Conservation (phyloP, 2,113 vertebrate species). For the Struthidea cinerea region DNA sequence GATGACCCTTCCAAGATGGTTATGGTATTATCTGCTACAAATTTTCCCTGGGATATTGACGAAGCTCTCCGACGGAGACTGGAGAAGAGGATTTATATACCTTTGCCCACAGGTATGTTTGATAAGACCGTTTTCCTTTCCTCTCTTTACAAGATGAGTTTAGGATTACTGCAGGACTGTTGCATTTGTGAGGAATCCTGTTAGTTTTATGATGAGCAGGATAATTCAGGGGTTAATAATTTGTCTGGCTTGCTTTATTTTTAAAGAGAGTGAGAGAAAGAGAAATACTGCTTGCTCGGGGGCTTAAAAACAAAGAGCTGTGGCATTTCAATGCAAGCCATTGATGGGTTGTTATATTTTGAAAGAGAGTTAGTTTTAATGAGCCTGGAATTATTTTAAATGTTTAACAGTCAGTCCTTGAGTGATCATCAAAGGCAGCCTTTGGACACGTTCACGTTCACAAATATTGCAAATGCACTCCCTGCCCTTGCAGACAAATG, state of each 20-base stretch:
- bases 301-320: conserved; percentile 31
- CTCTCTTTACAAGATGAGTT: not conserved
- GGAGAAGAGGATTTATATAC: conserved; percentile 83
- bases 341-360: conserved; percentile 24
- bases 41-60: conserved; percentile 85
- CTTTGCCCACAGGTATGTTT: conserved; percentile 76
- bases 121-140: not conserved
- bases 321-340: not conserved
- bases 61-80: conserved; percentile 80
- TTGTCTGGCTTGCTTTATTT: not conserved
- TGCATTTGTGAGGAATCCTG: not conserved
- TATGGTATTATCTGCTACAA: conserved; percentile 82
- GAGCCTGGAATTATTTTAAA: conserved; percentile 42
- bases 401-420: conserved; percentile 55
- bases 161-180: not conserved
- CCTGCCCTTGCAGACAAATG: conserved; percentile 2
- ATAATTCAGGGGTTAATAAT: conserved; percentile 18
- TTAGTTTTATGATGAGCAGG: not conserved
- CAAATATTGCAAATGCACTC: conserved; percentile 49
- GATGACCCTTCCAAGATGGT: conserved; percentile 84
- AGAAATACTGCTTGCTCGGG: not conserved
- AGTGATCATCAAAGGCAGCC: conserved; percentile 55
- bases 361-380: conserved; percentile 49
- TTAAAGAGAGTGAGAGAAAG: not conserved
- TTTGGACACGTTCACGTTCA: conserved; percentile 22